Base-by-base conservation (phyloP, 92 coral and sea anemone species). In the Palythoa heliodiscus region DNA sequence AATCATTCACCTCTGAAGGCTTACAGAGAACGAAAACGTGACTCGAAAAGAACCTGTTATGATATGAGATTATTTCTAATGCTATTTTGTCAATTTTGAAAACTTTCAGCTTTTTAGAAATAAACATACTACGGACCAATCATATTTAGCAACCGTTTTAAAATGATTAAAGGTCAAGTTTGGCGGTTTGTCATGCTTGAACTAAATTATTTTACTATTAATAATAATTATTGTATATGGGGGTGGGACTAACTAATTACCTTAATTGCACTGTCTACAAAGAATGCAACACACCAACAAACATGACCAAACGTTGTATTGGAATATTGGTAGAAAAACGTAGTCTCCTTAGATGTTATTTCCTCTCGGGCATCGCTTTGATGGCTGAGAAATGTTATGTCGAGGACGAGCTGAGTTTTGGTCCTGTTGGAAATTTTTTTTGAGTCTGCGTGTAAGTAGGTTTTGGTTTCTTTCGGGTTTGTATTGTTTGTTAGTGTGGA, bases 181-280 rank as follows among this genome's bases (percentile, higher is more conserved):
- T 78, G 92, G 94, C 85, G 94, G 93, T 89, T 87, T 78, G 83
- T 78, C 84, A 80, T 19, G 84, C 61, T 29, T 15, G 38, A 80
- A 74, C 60, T 48, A 68, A 80, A 80, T 47, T 48, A 66, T 80
- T 78, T 80, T 68, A 7, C 84, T 66, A 64, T 80, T 80, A 64
- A 80, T 66, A 22, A 24, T 48, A 80, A 80, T 80, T 66, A 64
- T 50, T 67, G 66, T 80, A 80, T 80, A 73, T 74, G 84, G 93
- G 89, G 98, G 95, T 95, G 98, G 95, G 88, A 39, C 88, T 70
- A 76, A 73, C 88, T 89, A 90, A 94, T 94, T 94, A 87, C 90
- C 87, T 87, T 94, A 90, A 94, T 94, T 90, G 93, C 89, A 84
- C 81, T 89, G 93, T 90, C 95, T 90, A 94, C 89, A 94, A 89